A percentile compares a stretch with the other conserved stretches of the same genome.
Evolutionary conservation across 2,113 vertebrate genomes (phyloP).

Genomic region (Ochotona princeps): DNA sequence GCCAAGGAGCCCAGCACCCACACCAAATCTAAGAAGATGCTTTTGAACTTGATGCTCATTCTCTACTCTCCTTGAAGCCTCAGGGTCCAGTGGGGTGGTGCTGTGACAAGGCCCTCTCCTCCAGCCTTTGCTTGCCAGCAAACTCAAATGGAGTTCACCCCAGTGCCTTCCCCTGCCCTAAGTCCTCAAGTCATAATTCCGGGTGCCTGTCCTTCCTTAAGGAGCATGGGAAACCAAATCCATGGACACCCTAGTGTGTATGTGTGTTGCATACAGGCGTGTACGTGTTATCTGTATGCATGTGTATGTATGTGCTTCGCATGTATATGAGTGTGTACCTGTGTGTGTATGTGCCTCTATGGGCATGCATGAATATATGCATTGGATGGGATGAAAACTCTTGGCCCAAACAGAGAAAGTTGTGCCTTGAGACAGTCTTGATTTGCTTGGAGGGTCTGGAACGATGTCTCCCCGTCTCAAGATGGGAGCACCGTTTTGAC

Average conservation of each 20-base stretch:
- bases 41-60: too few species aligned
- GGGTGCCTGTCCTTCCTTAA: neutral
- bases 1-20: accelerated
- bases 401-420: too few species aligned
- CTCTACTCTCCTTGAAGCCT: neutral
- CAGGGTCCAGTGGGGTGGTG: neutral
- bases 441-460: too few species aligned
- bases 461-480: too few species aligned
- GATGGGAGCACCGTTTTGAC: too few species aligned
- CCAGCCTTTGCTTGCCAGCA: neutral
- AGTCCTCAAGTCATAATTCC: neutral
- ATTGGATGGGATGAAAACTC: neutral
- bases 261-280: too few species aligned
- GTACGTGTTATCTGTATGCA: too few species aligned
- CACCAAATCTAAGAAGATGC: neutral
- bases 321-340: neutral
- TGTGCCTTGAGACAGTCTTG: neutral
- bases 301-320: neutral
- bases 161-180: too few species aligned
- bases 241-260: too few species aligned
- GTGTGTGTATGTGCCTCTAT: too few species aligned
- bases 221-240: too few species aligned
- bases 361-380: too few species aligned
- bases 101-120: accelerated
- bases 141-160: neutral